Evolutionary conservation across 2,113 vertebrate genomes (phyloP), one percentile per base, ranked within the genome.

Genomic region (Macaca nemestrina): DNA sequence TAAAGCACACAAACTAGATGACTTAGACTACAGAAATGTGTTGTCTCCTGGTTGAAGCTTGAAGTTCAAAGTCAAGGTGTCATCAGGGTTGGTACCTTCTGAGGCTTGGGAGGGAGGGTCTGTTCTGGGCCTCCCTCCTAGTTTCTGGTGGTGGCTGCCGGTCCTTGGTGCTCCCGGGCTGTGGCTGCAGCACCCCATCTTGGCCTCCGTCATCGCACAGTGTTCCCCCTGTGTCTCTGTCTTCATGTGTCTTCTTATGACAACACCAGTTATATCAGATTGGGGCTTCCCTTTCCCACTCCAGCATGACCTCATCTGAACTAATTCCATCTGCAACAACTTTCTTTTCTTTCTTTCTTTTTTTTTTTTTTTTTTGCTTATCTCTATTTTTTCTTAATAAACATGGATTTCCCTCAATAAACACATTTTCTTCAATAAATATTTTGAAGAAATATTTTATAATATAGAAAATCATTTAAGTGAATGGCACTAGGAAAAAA

Each of bases 381-480:
- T 85, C 38, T 93, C 5, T 43, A 50, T 76, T 91, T 81, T 92
- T 81, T 16, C 43, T 78, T 17, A 87, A 64, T 85, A 70, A 84
- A 91, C 30, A 35, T 90, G 20, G 5, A 64, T 52, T 92, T 91
- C 73, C 57, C 72, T 93, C 64, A 88, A 23, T 38, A 94, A 93
- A 93, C 57, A 87, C 8, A 5, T 90, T 75, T 95, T 78, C 45
- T 67, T 85, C 30, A 90, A 79, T 72, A 85, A 68, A 18, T 80
- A 88, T 70, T 64, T 64, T 64, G 27, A 64, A 64, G 61, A 64
- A 32, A 32, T 81, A 81, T 18, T 95, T 96, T 72, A 55, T 88
- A 80, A 88, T 32, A 61, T 30, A 35, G 20, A 87, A 97, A 93
- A 86, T 64, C n/a, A 94, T 61, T 88, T 88, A 64, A 83, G 52